Evolutionary conservation across 2,888 invertebrate genomes (phyloP).

Genomic region (Beris morrisii): DNA sequence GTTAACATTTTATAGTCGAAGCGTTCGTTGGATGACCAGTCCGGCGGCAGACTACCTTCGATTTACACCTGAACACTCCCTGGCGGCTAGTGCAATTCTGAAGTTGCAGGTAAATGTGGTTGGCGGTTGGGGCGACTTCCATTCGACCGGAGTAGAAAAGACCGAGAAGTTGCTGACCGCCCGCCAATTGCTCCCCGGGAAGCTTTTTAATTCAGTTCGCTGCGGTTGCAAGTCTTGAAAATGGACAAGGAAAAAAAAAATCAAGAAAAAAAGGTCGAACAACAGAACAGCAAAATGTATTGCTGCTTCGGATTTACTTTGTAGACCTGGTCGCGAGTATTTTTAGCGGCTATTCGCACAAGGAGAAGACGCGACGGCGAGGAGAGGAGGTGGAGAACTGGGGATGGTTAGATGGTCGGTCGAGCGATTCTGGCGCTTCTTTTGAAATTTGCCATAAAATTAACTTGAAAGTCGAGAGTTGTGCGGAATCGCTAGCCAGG

Average conservation of each 20-base stretch:
- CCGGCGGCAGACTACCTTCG: background rate
- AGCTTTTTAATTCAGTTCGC: constrained; percentile 26
- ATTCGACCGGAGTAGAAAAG: background rate
- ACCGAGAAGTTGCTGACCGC: background rate
- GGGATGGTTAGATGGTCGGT: too few species aligned
- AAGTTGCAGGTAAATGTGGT: constrained; percentile 21
- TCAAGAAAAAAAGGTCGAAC: too few species aligned
- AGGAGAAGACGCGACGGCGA: too few species aligned
- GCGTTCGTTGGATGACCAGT: too few species aligned
- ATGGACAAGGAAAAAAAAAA: too few species aligned
- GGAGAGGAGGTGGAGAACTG: background rate
- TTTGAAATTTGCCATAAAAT: constrained; percentile 20
- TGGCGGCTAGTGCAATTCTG: constrained; percentile 9
- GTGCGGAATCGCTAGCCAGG: background rate
- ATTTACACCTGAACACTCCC: constrained; percentile 22
- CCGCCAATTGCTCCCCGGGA: constrained; percentile 12
- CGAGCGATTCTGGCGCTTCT: constrained; percentile 23
- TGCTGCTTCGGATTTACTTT: background rate
- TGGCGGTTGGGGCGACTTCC: constrained; percentile 11
- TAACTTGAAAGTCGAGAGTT: constrained; percentile 20
- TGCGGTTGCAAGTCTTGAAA: constrained; percentile 24
- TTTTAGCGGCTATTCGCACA: background rate
- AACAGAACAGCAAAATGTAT: too few species aligned
- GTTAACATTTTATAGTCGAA: too few species aligned
- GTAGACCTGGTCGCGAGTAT: background rate